phyloP scores from a whole-genome alignment of 2,113 vertebrate genomes.

The Syrrhaptes paradoxus region DNA sequence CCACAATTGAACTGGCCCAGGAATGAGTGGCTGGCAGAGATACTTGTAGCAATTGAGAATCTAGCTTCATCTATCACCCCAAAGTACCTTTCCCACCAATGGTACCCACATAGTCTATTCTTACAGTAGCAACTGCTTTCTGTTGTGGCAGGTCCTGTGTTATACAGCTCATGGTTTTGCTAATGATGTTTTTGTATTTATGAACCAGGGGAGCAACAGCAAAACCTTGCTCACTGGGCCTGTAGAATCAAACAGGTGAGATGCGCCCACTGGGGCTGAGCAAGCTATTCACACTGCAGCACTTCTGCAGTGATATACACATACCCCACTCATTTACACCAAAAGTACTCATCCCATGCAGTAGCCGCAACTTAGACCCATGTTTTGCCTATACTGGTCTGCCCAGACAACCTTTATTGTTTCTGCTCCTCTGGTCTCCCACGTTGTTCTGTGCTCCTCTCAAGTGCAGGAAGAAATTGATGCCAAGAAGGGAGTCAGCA shows the following conservation, averaged over 20 bases:
- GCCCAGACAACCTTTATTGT: background rate
- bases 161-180: background rate
- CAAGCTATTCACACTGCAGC: background rate
- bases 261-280: background rate
- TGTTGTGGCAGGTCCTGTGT: background rate
- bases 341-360: background rate
- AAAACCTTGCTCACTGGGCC: background rate
- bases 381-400: background rate
- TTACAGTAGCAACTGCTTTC: background rate
- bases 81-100: background rate
- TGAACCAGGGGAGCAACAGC: background rate
- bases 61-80: background rate
- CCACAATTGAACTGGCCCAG: fast-evolving
- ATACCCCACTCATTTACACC: background rate
- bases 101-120: background rate
- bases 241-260: background rate
- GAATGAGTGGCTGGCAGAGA: background rate
- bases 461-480: fast-evolving
- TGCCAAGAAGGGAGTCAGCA: background rate
- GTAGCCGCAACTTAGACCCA: background rate
- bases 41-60: background rate
- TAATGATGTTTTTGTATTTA: background rate
- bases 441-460: background rate
- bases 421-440: background rate
- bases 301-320: background rate